Base-by-base conservation (phyloP, 2,888 invertebrate species). In the Chaetogeoica ovagalla region DNA sequence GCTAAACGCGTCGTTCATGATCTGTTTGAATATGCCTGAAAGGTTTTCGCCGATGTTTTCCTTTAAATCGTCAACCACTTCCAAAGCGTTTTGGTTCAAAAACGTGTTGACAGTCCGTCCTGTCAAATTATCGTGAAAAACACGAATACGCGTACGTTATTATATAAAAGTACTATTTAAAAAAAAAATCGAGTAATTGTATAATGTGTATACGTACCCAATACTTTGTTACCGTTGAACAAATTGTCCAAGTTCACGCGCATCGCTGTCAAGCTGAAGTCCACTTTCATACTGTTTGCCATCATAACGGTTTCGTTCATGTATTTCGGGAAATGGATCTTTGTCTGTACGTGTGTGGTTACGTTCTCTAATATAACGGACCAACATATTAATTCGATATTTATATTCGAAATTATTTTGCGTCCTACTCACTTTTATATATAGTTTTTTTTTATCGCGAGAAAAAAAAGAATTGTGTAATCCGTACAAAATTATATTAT, bases 201-300 rank as follows among this genome's bases (percentile, higher is more conserved):
- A 19, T 55, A 17, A 15, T 15, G 3, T 3, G 1, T 15, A 1
- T 15, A 65, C 71, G 85, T 85, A 88, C 89, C 89, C 83, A 91
- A 86, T 82, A 90, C 87, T 85, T 89, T 88, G 84, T 91, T 90
- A 69, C 90, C 90, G 84, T 90, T 90, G 84, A 91, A 90, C 15
- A 90, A 86, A 85, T 90, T 90, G 72, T 88, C 87, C 30, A 90
- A 85, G 82, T 89, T 87, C 37, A 90, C 87, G 21, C 88, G 87
- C 86, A 90, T 88, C 6, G 86, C 86, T 17, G 88, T 87, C 77
- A 90, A 87, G 68, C 86, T 86, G 83, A 90, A 90, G 59, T 87
- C 87, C 0, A 90, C 89, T 83, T 87, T 87, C 89, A 90, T 90
- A 59, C 87, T 86, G 69, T 88, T 88, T 59, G 90, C 88, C 84